These are phyloP conservation scores for Periophthalmodon schlosseri DNA, from an alignment of 2,113 vertebrate genomes.

Conservation along the genomic window DNA sequence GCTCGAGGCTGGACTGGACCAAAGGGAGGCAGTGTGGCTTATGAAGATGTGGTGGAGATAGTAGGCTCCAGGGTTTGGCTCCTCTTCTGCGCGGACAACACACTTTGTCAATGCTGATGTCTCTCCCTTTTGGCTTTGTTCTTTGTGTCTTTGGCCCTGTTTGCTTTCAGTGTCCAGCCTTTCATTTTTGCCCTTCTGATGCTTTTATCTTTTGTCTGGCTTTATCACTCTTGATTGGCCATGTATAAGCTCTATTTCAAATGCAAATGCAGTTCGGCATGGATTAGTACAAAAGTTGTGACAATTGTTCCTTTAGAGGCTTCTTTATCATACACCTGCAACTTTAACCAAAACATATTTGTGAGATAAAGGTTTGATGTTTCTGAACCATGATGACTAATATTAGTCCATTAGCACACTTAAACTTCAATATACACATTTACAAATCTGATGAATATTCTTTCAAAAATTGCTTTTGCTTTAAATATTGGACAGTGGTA, in stretches of 20 bases:
- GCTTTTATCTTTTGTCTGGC: slow-evolving; percentile 62
- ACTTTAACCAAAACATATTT: background rate
- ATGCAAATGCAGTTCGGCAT: slow-evolving; percentile 53
- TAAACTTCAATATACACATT: background rate
- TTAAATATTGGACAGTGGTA: too few species aligned
- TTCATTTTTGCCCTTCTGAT: slow-evolving; percentile 49
- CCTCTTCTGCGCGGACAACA: slow-evolving; percentile 62
- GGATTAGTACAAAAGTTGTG: slow-evolving; percentile 37
- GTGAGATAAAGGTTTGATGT: background rate
- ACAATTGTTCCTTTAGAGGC: slow-evolving; percentile 34
- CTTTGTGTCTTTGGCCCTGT: slow-evolving; percentile 59
- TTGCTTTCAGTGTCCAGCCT: slow-evolving; percentile 46
- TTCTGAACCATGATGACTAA: too few species aligned
- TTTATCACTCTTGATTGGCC: slow-evolving; percentile 49
- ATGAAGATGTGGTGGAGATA: slow-evolving; percentile 66
- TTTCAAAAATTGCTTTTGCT: too few species aligned
- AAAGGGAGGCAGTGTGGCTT: slow-evolving; percentile 55
- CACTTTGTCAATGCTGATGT: slow-evolving; percentile 41
- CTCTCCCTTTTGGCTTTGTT: slow-evolving; percentile 36
- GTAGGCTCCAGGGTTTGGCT: slow-evolving; percentile 66
- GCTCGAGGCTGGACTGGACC: slow-evolving; percentile 57
- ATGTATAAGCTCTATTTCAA: slow-evolving; percentile 52
- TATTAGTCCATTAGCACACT: background rate
- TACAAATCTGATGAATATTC: background rate
- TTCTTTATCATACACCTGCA: background rate